phyloP scores from a whole-genome alignment of 2,113 vertebrate species.

The Poeciliopsis retropinna region DNA sequence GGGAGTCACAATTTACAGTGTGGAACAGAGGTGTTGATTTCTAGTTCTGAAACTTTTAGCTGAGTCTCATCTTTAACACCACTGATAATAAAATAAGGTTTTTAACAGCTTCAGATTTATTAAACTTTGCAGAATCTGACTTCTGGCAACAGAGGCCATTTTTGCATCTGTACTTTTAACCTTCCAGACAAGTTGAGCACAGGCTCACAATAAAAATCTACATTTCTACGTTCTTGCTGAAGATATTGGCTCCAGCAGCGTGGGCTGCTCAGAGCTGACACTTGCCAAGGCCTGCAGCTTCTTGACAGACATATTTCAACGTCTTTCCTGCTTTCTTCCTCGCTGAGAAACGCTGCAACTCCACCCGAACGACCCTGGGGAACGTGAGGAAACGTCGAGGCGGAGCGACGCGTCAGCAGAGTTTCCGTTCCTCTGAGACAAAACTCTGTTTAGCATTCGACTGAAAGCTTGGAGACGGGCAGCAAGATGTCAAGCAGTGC shows the following conservation, averaged over 20 bases:
- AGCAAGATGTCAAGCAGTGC: conserved; percentile 13
- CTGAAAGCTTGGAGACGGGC: conserved; percentile 54
- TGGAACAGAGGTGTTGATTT: too few relatives aligned
- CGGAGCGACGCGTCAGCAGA: conserved; percentile 63
- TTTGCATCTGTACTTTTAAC: too few relatives aligned
- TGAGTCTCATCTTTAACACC: too few relatives aligned
- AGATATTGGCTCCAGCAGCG: conserved; percentile 37
- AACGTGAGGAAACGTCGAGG: conserved; percentile 49
- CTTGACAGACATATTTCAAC: conserved; percentile 53
- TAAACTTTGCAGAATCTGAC: too few relatives aligned
- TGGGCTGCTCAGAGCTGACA: conserved; percentile 41
- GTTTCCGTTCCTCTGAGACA: conserved; percentile 37
- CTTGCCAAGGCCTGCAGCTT: conserved; percentile 35
- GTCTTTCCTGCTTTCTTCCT: conserved; percentile 36
- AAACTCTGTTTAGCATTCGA: conserved; percentile 69
- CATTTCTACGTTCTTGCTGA: conserved; percentile 21
- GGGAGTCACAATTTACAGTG: too few relatives aligned
- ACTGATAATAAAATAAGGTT: too few relatives aligned
- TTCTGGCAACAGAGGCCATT: neutral
- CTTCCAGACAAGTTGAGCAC: too few relatives aligned
- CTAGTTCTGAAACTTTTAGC: too few relatives aligned
- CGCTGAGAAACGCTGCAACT: conserved; percentile 53
- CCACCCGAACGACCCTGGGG: conserved; percentile 43
- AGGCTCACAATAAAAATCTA: neutral
- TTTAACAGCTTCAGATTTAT: too few relatives aligned